Evolutionary conservation across 2,888 invertebrate species (phyloP).

Genomic region (Abrostola triplasia): DNA sequence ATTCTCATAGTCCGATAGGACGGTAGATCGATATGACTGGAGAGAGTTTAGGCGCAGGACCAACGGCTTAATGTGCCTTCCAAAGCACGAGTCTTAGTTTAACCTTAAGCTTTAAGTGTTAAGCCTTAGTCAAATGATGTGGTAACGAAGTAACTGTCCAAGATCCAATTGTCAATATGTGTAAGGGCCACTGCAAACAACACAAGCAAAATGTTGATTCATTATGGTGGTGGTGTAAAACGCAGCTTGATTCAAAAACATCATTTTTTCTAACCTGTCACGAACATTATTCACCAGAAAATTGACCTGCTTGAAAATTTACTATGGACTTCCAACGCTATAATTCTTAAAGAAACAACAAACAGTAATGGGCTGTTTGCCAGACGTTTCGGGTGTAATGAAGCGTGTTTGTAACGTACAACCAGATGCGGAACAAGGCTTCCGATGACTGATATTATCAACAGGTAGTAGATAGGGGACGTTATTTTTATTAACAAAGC

Average conservation of each 20-base stretch:
- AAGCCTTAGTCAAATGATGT: too few relatives aligned
- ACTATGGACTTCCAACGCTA: background rate
- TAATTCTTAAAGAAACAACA: conserved; percentile 8
- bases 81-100: too few relatives aligned
- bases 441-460: conserved; percentile 3
- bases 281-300: conserved; percentile 4
- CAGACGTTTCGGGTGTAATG: conserved; percentile 8
- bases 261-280: conserved; percentile 12
- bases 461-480: background rate
- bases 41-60: too few relatives aligned
- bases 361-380: conserved; percentile 22
- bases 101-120: too few relatives aligned
- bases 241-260: background rate
- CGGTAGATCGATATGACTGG: too few relatives aligned
- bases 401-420: conserved; percentile 2
- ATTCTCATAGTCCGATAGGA: too few relatives aligned
- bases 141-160: too few relatives aligned
- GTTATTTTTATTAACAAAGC: background rate
- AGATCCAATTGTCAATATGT: too few relatives aligned
- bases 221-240: background rate
- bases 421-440: conserved; percentile 1
- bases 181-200: background rate
- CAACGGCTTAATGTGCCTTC: too few relatives aligned
- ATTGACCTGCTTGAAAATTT: conserved; percentile 15
- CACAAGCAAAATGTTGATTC: background rate